phyloP scores from a whole-genome alignment of 2,113 vertebrate genomes.

The Jacana jacana region DNA sequence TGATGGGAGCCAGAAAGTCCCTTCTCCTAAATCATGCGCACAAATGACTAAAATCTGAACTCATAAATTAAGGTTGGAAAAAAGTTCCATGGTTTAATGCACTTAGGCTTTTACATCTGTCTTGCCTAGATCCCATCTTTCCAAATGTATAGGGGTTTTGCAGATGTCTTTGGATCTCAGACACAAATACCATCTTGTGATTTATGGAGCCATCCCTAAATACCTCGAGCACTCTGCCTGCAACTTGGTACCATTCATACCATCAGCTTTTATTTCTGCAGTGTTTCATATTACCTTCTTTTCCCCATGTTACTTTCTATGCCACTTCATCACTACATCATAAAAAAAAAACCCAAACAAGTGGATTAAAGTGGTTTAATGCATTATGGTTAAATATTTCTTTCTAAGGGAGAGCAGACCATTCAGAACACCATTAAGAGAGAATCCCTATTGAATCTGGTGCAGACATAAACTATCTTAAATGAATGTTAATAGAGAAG shows the following conservation, averaged over 20 bases:
- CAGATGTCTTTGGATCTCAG: background rate
- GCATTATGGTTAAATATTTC: constrained; percentile 54
- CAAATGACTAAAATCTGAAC: background rate
- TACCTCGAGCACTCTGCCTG: background rate
- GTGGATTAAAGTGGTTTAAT: constrained; percentile 44
- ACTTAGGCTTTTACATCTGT: background rate
- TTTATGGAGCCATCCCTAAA: background rate
- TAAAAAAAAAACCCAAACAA: constrained; percentile 54
- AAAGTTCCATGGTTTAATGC: background rate
- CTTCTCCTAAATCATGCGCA: constrained; percentile 1
- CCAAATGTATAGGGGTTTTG: background rate
- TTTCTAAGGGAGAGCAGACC: constrained; percentile 52
- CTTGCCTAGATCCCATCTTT: background rate
- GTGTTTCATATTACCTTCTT: background rate
- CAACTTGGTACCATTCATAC: background rate
- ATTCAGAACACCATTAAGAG: constrained; percentile 41
- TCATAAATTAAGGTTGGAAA: background rate
- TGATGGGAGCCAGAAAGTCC: background rate
- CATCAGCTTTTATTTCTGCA: background rate
- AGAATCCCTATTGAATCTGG: constrained; percentile 41
- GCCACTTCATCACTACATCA: constrained; percentile 5
- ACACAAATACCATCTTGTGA: background rate
- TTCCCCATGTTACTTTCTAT: background rate
- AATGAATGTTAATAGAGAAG: constrained; percentile 69
- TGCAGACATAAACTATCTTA: constrained; percentile 67